Percentiles rank a stretch among this genome's conserved stretches.
Conservation (phyloP, 2,113 vertebrate species). For the Pontoporia blainvillei region DNA sequence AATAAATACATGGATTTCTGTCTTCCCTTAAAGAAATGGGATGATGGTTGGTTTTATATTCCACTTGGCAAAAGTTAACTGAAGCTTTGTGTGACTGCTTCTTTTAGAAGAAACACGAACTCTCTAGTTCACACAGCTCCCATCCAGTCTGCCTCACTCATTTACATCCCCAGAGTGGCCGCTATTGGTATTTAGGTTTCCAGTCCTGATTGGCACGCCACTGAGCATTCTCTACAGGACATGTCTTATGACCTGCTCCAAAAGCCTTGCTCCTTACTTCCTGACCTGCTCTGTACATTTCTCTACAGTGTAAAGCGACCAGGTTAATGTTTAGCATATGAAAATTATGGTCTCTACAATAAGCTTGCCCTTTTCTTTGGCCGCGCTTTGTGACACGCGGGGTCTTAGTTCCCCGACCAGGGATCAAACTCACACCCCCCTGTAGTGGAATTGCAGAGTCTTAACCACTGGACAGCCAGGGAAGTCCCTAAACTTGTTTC, state of each 20-base stretch:
- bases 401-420: background rate
- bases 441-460: background rate
- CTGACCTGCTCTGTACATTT: background rate
- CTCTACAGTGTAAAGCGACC: background rate
- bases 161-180: background rate
- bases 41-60: slow-evolving; percentile 3
- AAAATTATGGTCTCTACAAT: background rate
- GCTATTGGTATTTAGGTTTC: background rate
- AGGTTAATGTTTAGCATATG: background rate
- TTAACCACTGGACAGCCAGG: background rate
- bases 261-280: background rate
- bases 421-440: background rate
- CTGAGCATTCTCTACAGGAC: background rate
- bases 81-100: slow-evolving; percentile 14
- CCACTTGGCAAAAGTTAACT: background rate
- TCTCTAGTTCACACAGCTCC: background rate
- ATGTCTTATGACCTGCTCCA: background rate
- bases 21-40: background rate
- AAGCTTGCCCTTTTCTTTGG: background rate
- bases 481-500: background rate
- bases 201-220: background rate
- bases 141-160: background rate
- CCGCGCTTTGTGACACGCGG: background rate
- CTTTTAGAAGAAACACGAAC: background rate
- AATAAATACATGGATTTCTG: slow-evolving; percentile 11